Conservation (phyloP, 37 sponge, comb jelly and placozoan genomes). For the Petrosia ficiformis region DNA sequence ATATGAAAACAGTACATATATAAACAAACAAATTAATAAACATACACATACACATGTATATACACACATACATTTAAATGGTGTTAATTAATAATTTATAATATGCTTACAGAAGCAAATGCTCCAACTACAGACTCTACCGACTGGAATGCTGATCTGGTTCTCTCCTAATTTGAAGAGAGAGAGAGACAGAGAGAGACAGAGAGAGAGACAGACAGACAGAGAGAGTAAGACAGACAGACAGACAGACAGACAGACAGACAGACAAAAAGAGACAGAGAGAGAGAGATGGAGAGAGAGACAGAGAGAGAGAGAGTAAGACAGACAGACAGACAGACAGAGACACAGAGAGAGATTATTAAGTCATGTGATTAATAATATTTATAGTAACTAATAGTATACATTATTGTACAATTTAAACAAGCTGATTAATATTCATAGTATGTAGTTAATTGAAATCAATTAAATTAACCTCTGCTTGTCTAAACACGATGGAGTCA, state of each 20-base stretch:
- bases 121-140: conserved; percentile 80
- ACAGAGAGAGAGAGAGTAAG: no score
- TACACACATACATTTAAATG: neutral
- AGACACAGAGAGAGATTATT: neutral
- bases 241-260: neutral
- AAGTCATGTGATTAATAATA: neutral
- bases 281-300: no score
- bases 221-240: no score
- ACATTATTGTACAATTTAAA: no score
- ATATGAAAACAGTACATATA: no score
- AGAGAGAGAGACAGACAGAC: neutral
- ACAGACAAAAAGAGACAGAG: no score
- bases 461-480: conserved; percentile 76
- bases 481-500: conserved; percentile 32
- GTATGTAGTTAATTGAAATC: no score
- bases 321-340: neutral
- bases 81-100: neutral
- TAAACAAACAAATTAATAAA: no score
- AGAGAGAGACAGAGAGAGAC: neutral
- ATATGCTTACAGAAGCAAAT: conserved; percentile 61
- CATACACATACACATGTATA: neutral
- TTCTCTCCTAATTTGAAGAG: conserved; percentile 40
- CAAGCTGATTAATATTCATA: no score
- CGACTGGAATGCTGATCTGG: conserved; percentile 67
- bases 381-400: no score